phyloP scores from a whole-genome alignment of 2,113 vertebrate genomes.

The Neolamprologus falcicula region DNA sequence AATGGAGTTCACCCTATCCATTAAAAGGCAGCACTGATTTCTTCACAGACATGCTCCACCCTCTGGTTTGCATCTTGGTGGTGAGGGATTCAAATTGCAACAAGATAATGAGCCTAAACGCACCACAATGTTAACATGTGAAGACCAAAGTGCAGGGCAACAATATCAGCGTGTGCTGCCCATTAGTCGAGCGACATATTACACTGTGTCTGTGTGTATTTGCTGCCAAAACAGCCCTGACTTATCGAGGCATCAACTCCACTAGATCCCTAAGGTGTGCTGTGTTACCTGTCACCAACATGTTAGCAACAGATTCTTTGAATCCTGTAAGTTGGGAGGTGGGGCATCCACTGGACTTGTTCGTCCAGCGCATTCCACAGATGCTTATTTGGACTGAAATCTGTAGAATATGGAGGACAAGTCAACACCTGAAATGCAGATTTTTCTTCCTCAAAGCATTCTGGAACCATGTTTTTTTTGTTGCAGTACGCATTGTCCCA shows the following conservation, averaged over 20 bases:
- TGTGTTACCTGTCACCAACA: background rate
- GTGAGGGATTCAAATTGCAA: background rate
- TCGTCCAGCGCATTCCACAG: background rate
- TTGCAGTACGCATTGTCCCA: background rate
- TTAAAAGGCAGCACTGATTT: background rate
- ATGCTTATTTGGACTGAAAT: background rate
- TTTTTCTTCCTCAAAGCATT: background rate
- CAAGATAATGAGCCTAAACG: background rate
- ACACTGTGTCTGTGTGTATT: background rate
- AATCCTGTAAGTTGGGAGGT: background rate
- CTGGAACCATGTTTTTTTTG: background rate
- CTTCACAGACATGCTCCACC: background rate
- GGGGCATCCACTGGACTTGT: background rate
- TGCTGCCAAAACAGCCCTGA: background rate
- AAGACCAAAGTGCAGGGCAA: background rate
- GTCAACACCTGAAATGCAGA: accelerated
- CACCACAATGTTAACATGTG: background rate
- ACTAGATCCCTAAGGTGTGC: background rate
- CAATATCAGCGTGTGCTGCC: accelerated
- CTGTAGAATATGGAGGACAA: background rate
- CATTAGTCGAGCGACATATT: background rate
- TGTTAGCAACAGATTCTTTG: background rate
- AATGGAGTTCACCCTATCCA: background rate
- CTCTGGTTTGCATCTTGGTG: background rate
- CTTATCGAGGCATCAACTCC: background rate